Evolutionary conservation across 2,888 invertebrate genomes (phyloP).

Genomic region (Kuschelorhynchus macadamiae): DNA sequence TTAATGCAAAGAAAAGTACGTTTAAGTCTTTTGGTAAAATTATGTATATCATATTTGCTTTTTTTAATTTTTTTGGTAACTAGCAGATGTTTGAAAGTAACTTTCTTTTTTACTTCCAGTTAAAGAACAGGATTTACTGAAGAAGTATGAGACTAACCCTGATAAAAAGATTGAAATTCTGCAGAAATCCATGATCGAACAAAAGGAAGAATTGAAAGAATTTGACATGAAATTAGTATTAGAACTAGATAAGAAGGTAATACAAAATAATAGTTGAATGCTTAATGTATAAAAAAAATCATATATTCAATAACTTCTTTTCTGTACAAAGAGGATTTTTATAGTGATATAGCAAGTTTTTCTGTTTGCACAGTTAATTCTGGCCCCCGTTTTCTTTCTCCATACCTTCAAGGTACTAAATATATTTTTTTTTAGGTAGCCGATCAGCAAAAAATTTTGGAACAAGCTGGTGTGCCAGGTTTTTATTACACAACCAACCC

Average conservation of each 20-base stretch:
- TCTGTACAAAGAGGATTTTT: too few species aligned
- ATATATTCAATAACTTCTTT: too few species aligned
- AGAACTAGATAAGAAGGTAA: slow-evolving; percentile 91
- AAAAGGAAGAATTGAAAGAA: slow-evolving; percentile 85
- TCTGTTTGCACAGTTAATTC: too few species aligned
- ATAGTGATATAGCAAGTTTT: too few species aligned
- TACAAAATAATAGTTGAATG: too few species aligned
- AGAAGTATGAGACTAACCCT: slow-evolving; percentile 70
- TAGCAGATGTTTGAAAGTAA: too few species aligned
- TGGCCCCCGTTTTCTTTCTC: too few species aligned
- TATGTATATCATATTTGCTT: too few species aligned
- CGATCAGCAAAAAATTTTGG: slow-evolving; percentile 91
- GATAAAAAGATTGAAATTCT: slow-evolving; percentile 77
- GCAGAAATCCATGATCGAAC: slow-evolving; percentile 78
- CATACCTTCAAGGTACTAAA: too few species aligned
- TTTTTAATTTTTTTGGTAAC: too few species aligned
- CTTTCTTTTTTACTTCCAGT: slow-evolving; percentile 68
- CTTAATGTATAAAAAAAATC: too few species aligned
- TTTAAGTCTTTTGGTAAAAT: too few species aligned
- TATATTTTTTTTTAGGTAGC: slow-evolving; percentile 73
- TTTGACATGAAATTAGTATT: slow-evolving; percentile 91
- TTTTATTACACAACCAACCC: slow-evolving; percentile 93
- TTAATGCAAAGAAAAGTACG: slow-evolving; percentile 87
- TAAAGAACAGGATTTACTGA: slow-evolving; percentile 80
- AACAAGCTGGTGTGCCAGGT: slow-evolving; percentile 93